These are phyloP conservation scores for Liolophura sinensis DNA, from an alignment of 1,140 invertebrate species.

Conservation along the genomic window DNA sequence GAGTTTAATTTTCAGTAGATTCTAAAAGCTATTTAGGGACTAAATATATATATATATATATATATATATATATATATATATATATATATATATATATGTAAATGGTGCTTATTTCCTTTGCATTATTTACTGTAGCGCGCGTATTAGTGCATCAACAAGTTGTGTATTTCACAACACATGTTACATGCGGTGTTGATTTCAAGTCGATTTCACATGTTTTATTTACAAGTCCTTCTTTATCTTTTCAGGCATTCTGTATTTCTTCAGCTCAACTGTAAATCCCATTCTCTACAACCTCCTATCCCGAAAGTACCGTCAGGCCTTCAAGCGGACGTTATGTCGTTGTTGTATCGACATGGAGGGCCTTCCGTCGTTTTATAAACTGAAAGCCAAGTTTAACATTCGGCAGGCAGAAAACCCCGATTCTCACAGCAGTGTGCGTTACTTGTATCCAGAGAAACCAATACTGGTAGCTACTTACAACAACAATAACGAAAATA, in stretches of 20 bases:
- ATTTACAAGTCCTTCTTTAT: background rate
- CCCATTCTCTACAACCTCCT: constrained; percentile 67
- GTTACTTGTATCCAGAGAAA: constrained; percentile 25
- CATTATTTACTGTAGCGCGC: no score
- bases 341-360: constrained; percentile 24
- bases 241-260: constrained; percentile 56
- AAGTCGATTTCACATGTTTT: no score
- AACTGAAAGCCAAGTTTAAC: constrained; percentile 24
- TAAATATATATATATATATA: no score
- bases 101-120: no score
- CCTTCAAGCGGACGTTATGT: constrained; percentile 52
- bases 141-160: no score
- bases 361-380: constrained; percentile 59
- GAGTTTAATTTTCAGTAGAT: no score
- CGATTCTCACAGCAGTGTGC: constrained; percentile 7
- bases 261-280: constrained; percentile 67
- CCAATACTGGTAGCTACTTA: constrained; percentile 15
- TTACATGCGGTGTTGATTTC: no score
- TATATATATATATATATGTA: no score
- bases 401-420: constrained; percentile 12
- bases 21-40: no score
- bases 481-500: constrained; percentile 12
- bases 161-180: no score
- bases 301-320: constrained; percentile 63
- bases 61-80: no score